phyloP scores from a whole-genome alignment of 2,888 invertebrate genomes.

The Cryptus viduatorius region DNA sequence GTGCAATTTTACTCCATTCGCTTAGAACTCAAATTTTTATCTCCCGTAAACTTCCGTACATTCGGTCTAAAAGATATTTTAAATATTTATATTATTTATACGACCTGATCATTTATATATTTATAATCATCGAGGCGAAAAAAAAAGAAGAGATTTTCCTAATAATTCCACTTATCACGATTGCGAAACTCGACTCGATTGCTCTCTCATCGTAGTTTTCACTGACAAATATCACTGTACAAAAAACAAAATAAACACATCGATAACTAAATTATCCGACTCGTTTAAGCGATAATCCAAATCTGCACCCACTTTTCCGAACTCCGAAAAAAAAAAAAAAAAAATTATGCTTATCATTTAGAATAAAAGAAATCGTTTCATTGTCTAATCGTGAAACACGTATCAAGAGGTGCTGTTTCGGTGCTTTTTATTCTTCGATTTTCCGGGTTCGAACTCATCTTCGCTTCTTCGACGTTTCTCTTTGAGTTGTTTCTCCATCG shows the following conservation, averaged over 20 bases:
- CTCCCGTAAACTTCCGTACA: constrained; percentile 70
- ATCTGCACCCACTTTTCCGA: not conserved
- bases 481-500: constrained; percentile 85
- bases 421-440: constrained; percentile 81
- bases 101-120: constrained; percentile 24
- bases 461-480: constrained; percentile 83
- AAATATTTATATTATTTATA: constrained; percentile 25
- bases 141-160: constrained; percentile 18
- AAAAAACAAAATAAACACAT: constrained; percentile 27
- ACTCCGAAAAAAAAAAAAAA: constrained; percentile 5
- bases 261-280: not conserved
- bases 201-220: constrained; percentile 26
- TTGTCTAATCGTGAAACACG: constrained; percentile 81
- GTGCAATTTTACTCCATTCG: constrained; percentile 68
- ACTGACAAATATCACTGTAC: constrained; percentile 39
- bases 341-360: constrained; percentile 26
- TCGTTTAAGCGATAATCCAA: constrained; percentile 6
- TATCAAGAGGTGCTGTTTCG: constrained; percentile 84
- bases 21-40: constrained; percentile 58
- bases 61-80: constrained; percentile 78
- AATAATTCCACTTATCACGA: constrained; percentile 27
- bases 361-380: constrained; percentile 32
- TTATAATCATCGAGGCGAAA: constrained; percentile 31
- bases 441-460: constrained; percentile 81
- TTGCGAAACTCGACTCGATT: constrained; percentile 55